Evolutionary conservation across 2,888 invertebrate species (phyloP).

Genomic region (Artemia sinica): DNA sequence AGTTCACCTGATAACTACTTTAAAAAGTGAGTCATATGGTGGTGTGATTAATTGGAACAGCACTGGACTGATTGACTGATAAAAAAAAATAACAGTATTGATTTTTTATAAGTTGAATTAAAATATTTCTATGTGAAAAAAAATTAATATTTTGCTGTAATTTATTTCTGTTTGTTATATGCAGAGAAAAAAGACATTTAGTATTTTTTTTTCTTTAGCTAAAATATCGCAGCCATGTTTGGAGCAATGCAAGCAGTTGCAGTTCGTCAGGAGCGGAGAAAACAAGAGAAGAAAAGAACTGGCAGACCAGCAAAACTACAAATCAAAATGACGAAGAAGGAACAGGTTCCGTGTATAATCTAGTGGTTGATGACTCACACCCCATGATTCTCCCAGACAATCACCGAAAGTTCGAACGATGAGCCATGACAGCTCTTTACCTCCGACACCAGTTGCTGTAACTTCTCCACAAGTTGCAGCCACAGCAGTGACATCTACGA

Average conservation of each 20-base stretch:
- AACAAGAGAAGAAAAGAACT: constrained; percentile 46
- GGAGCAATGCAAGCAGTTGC: constrained; percentile 74
- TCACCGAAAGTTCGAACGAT: background rate
- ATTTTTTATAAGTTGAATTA: too few relatives aligned
- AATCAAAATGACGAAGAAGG: constrained; percentile 39
- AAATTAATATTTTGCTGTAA: too few relatives aligned
- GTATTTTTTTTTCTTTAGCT: background rate
- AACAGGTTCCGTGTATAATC: constrained; percentile 8
- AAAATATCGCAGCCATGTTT: constrained; percentile 46
- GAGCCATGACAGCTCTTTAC: constrained; percentile 18
- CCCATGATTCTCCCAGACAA: constrained; percentile 16
- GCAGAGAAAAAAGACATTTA: too few relatives aligned
- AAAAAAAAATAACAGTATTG: too few relatives aligned
- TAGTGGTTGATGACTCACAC: constrained; percentile 1
- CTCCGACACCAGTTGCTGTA: constrained; percentile 11
- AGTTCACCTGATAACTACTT: too few relatives aligned
- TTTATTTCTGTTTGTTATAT: too few relatives aligned
- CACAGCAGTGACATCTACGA: background rate
- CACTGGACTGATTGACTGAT: too few relatives aligned
- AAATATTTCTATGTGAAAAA: too few relatives aligned
- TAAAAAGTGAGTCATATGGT: too few relatives aligned
- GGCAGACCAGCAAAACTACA: background rate
- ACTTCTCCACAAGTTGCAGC: background rate
- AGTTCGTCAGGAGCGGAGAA: constrained; percentile 57
- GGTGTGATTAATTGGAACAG: too few relatives aligned